Conservation (phyloP, 2,888 invertebrate genomes). For the Cacoxenus indagator region DNA sequence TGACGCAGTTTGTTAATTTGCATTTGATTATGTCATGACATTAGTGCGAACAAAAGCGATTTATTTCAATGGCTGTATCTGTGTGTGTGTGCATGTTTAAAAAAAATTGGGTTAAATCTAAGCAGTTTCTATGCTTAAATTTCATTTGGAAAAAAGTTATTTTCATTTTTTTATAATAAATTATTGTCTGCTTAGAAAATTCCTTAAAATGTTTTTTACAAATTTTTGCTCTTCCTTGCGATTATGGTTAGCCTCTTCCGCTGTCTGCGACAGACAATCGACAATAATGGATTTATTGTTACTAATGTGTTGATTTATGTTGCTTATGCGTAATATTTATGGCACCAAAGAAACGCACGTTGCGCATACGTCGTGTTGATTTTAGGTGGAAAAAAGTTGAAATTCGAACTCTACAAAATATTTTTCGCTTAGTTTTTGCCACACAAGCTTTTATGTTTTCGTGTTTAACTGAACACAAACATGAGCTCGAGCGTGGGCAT, state of each 20-base stretch:
- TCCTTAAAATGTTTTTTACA: background rate
- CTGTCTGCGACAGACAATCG: slow-evolving; percentile 56
- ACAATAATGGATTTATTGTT: slow-evolving; percentile 59
- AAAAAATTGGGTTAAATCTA: background rate
- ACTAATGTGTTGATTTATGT: slow-evolving; percentile 56
- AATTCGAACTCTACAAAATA: slow-evolving; percentile 29
- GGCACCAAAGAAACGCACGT: slow-evolving; percentile 52
- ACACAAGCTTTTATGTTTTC: background rate
- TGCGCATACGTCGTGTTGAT: slow-evolving; percentile 34
- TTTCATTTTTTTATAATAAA: too few species aligned
- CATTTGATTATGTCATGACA: slow-evolving; percentile 55
- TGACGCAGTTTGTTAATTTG: slow-evolving; percentile 51
- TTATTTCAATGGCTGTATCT: background rate
- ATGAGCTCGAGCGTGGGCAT: too few species aligned
- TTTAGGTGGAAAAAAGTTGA: slow-evolving; percentile 21
- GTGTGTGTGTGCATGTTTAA: background rate
- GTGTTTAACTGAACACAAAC: background rate
- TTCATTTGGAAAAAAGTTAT: background rate
- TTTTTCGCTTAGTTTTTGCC: background rate
- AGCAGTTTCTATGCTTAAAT: background rate
- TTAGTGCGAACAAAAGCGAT: background rate
- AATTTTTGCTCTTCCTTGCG: slow-evolving; percentile 22
- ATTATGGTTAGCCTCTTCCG: slow-evolving; percentile 30
- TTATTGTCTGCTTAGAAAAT: background rate
- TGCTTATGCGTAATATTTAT: slow-evolving; percentile 53